Conservation (phyloP, 1,140 invertebrate species). For the Elymnias hypermnestra region DNA sequence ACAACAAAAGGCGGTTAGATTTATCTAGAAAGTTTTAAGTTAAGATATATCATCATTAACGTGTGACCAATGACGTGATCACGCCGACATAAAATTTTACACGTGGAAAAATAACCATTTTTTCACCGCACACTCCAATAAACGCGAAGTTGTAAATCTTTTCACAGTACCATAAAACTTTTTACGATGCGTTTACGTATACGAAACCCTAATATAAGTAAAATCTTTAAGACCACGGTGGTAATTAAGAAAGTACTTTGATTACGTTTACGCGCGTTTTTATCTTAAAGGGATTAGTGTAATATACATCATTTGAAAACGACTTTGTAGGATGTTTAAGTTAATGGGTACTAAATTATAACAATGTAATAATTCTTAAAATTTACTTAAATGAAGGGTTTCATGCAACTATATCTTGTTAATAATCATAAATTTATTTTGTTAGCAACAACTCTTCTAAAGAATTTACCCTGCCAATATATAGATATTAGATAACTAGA, state of each 20-base stretch:
- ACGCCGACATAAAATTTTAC: too few relatives aligned
- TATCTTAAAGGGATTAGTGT: constrained; percentile 18
- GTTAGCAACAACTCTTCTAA: too few relatives aligned
- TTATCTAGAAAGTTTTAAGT: too few relatives aligned
- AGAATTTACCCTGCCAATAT: too few relatives aligned
- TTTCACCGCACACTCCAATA: constrained; percentile 3
- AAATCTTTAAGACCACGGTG: constrained; percentile 21
- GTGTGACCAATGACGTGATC: too few relatives aligned
- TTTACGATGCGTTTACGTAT: constrained; percentile 27
- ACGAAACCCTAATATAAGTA: constrained; percentile 20
- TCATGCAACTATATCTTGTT: too few relatives aligned
- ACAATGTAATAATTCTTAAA: background rate
- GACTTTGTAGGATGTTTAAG: background rate
- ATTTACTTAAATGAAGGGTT: too few relatives aligned
- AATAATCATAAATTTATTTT: too few relatives aligned
- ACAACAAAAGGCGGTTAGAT: too few relatives aligned
- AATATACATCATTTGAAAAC: constrained; percentile 4
- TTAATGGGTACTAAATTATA: constrained; percentile 1
- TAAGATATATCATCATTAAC: too few relatives aligned
- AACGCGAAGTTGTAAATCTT: constrained; percentile 25
- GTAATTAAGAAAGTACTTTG: constrained; percentile 23
- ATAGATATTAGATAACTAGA: too few relatives aligned
- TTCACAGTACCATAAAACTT: constrained; percentile 19
- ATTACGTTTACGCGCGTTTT: constrained; percentile 16
- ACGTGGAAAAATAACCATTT: background rate